Evolutionary conservation across 2,888 invertebrate species (phyloP).

Genomic region (Thyatira batis): DNA sequence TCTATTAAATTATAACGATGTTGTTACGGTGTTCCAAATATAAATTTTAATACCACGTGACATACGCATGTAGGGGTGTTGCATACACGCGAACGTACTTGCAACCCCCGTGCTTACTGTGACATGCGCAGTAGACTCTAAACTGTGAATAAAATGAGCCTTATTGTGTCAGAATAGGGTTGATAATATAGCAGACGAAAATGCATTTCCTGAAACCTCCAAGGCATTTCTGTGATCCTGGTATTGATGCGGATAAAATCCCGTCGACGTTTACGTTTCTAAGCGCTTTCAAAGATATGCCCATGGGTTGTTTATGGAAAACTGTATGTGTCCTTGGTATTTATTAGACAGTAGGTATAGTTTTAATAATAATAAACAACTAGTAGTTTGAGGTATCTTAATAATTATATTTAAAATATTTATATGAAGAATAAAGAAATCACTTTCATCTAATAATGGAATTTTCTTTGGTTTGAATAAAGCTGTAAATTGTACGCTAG

Average conservation of each 20-base stretch:
- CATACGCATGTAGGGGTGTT: background rate
- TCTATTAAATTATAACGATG: too few species aligned
- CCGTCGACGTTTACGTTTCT: background rate
- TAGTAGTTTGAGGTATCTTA: too few species aligned
- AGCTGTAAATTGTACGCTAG: too few species aligned
- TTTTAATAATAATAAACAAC: too few species aligned
- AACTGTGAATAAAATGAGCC: background rate
- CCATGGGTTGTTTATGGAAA: too few species aligned
- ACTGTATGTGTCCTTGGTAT: too few species aligned
- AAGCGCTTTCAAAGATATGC: background rate
- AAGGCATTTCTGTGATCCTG: slow-evolving; percentile 9
- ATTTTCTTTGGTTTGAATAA: too few species aligned
- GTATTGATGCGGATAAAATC: slow-evolving; percentile 14
- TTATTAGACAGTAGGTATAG: too few species aligned
- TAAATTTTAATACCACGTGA: slow-evolving; percentile 8
- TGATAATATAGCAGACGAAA: background rate
- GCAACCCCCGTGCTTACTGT: background rate
- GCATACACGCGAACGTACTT: background rate
- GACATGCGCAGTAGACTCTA: background rate
- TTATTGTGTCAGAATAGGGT: background rate
- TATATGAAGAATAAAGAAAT: too few species aligned
- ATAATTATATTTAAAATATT: too few species aligned
- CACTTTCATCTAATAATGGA: too few species aligned
- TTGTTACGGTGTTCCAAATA: too few species aligned
- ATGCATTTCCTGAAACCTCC: background rate